These are phyloP conservation scores for Heliconius melpomene DNA, from an alignment of 1,140 invertebrate genomes.

Conservation along the genomic window DNA sequence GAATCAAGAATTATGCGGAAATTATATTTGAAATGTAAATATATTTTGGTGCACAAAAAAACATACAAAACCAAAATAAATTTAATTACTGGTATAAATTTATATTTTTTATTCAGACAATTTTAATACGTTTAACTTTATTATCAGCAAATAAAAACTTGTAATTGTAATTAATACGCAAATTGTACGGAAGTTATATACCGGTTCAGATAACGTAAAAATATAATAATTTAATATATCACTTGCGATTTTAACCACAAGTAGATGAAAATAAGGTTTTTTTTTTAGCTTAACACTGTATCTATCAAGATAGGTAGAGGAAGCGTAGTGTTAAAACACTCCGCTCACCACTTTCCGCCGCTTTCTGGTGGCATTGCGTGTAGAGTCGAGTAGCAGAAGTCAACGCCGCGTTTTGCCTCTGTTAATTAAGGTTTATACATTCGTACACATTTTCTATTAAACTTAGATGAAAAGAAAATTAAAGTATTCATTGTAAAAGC, in stretches of 20 bases:
- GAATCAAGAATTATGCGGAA: background rate
- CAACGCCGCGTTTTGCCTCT: too few relatives aligned
- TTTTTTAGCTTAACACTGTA: too few relatives aligned
- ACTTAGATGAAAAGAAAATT: too few relatives aligned
- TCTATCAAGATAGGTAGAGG: too few relatives aligned
- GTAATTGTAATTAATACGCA: background rate
- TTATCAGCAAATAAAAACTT: conserved; percentile 6
- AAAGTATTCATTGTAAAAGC: background rate
- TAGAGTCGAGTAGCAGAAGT: too few relatives aligned
- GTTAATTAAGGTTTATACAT: too few relatives aligned
- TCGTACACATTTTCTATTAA: too few relatives aligned
- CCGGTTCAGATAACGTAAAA: background rate
- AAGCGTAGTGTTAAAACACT: too few relatives aligned
- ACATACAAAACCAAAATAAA: background rate
- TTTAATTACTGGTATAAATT: background rate
- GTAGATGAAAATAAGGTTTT: too few relatives aligned
- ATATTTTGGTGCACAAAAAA: background rate
- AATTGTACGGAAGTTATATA: conserved; percentile 5
- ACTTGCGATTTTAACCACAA: background rate
- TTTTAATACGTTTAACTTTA: background rate
- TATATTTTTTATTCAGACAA: background rate
- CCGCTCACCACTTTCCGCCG: too few relatives aligned
- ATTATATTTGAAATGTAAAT: background rate
- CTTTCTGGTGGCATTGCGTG: too few relatives aligned
- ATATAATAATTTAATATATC: background rate